Conservation (phyloP, 2,888 invertebrate genomes). For the Clivina fossor region DNA sequence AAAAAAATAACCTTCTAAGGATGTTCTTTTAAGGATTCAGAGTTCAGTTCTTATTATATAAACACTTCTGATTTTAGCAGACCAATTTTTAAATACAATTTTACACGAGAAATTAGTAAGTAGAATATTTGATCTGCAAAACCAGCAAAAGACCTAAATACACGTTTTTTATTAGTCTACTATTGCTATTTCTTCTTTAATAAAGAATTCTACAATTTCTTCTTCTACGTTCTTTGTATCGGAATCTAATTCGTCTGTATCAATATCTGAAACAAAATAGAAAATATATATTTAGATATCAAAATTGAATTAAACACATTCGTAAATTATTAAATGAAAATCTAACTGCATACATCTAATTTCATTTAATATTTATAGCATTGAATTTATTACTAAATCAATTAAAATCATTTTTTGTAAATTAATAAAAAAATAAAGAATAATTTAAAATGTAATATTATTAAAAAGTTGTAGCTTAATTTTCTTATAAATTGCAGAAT, state of each 20-base stretch:
- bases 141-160: constrained; percentile 32
- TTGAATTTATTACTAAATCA: background rate
- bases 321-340: constrained; percentile 13
- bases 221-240: constrained; percentile 87
- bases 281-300: constrained; percentile 14
- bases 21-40: background rate
- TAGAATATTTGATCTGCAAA: constrained; percentile 17
- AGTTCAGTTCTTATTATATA: constrained; percentile 2
- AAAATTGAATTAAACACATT: constrained; percentile 13
- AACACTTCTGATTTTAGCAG: constrained; percentile 18
- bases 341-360: background rate
- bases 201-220: constrained; percentile 95
- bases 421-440: no score
- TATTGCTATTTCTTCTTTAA: constrained; percentile 88
- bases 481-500: background rate
- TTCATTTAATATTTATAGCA: background rate
- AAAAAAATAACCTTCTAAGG: no score
- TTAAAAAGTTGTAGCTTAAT: background rate
- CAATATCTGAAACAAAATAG: constrained; percentile 69
- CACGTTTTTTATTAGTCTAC: constrained; percentile 65
- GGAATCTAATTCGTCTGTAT: constrained; percentile 90
- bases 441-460: no score
- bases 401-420: background rate
- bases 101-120: constrained; percentile 20
- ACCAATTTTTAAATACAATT: constrained; percentile 6